These are phyloP conservation scores for Ischnus inquisitorius DNA, from an alignment of 2,888 invertebrate species.

Conservation along the genomic window DNA sequence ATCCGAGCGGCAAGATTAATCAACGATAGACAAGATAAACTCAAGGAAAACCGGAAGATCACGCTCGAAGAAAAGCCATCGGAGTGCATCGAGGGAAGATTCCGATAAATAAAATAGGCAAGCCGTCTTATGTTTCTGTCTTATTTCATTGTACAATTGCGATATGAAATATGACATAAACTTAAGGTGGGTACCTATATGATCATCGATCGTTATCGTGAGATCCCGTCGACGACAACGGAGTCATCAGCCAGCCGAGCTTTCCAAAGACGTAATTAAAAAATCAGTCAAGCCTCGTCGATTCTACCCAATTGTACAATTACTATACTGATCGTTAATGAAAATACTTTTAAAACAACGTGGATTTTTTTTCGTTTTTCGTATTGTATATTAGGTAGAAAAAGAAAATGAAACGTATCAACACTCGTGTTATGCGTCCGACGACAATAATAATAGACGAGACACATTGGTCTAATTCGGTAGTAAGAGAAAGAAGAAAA, in stretches of 20 bases:
- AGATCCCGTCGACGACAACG: conserved; percentile 14
- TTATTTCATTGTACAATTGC: conserved; percentile 85
- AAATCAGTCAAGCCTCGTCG: not conserved
- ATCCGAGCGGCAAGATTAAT: not conserved
- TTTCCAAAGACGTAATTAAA: conserved; percentile 5
- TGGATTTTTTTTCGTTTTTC: not conserved
- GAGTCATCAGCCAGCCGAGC: not conserved
- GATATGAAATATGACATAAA: conserved; percentile 85
- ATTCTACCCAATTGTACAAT: not conserved
- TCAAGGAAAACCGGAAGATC: not conserved
- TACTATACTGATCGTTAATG: not conserved
- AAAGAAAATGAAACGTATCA: not conserved
- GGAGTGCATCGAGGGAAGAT: conserved; percentile 41
- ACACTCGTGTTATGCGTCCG: not conserved
- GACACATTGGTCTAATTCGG: conserved; percentile 66
- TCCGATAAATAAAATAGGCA: conserved; percentile 79
- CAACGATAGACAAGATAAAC: not conserved
- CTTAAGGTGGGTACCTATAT: conserved; percentile 85
- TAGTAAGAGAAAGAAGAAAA: too few species aligned
- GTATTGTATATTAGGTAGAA: not conserved
- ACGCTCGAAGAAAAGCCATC: conserved; percentile 44
- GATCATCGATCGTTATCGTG: conserved; percentile 74
- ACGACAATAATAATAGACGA: conserved; percentile 36
- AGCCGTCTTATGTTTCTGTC: conserved; percentile 86
- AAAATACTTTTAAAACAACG: too few species aligned